phyloP scores from a whole-genome alignment of 1,140 invertebrate genomes.

The Rhopalosiphum maidis region DNA sequence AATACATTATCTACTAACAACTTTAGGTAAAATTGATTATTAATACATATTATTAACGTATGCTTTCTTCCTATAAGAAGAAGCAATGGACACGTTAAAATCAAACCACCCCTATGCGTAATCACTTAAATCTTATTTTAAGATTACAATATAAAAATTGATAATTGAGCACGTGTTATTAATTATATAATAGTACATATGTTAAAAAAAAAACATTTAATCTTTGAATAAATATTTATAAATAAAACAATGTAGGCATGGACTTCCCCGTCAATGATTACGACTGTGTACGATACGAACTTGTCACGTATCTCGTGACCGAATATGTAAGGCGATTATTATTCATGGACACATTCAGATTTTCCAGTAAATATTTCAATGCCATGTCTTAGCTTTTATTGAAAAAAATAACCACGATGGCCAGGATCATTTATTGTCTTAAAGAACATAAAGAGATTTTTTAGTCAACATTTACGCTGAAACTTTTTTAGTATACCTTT shows the following conservation, averaged over 20 bases:
- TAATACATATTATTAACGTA: no score
- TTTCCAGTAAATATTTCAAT: background rate
- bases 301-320: background rate
- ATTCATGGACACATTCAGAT: background rate
- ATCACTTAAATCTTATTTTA: background rate
- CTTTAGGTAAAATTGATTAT: no score
- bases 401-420: background rate
- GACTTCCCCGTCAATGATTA: background rate
- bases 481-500: constrained; percentile 12
- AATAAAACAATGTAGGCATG: background rate
- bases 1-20: no score
- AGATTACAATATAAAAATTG: background rate
- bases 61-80: no score
- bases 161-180: no score
- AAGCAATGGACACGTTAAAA: no score
- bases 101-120: no score
- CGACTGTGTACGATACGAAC: background rate
- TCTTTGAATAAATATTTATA: background rate
- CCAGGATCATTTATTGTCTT: background rate
- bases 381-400: background rate
- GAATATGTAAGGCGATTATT: background rate
- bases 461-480: background rate
- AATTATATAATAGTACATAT: no score
- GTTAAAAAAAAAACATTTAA: no score
- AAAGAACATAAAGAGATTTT: background rate